Base-by-base conservation (phyloP, 2,888 invertebrate genomes). In the Pinctada fucata region DNA sequence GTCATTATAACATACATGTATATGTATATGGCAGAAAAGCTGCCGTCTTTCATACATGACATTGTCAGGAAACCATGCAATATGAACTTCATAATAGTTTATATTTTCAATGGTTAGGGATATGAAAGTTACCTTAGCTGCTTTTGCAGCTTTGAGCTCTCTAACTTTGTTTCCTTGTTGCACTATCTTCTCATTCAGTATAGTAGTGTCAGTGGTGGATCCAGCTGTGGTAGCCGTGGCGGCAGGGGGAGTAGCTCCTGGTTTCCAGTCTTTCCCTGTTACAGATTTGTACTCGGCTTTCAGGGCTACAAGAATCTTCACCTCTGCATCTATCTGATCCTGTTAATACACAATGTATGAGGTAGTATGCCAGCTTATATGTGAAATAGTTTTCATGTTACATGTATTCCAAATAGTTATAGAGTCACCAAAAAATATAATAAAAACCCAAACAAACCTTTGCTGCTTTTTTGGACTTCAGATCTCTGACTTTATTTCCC, bases 221-320 rank as follows among this genome's bases (percentile, higher is more conserved):
- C 72, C 72, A 13, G 75, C 67, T 45, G 51, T 64, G 47, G 74
- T 8, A 58, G 83, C 63, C 52, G 83, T 67, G 47, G 72, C 79
- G 4, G 80, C 71, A n/a, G 80, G 63, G 10, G 82, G 81, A 51
- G 81, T 74, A 67, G 79, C 58, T 47, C 79, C 84, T 47, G 94
- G 94, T 85, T 94, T 94, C 95, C 95, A 95, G 77, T 95, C 95
- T 85, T 93, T 88, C 0, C 95, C 96, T 13, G 95, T 95, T n/a
- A 93, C 90, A 10, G 94, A 92, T 91, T 97, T 97, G 92, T 95
- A 97, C 80, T 96, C 95, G 0, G 94, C 93, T 93, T 97, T 97
- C 1, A 97, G 91, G 5, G 93, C 94, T 16, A 96, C 90, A 1
- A 97, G 92, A 64, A 85, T 86, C 85, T 94, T 94, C 1, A 95